Evolutionary conservation across 2,888 invertebrate genomes (phyloP), one percentile per base, ranked within the genome.

Genomic region (Limenitis camilla): DNA sequence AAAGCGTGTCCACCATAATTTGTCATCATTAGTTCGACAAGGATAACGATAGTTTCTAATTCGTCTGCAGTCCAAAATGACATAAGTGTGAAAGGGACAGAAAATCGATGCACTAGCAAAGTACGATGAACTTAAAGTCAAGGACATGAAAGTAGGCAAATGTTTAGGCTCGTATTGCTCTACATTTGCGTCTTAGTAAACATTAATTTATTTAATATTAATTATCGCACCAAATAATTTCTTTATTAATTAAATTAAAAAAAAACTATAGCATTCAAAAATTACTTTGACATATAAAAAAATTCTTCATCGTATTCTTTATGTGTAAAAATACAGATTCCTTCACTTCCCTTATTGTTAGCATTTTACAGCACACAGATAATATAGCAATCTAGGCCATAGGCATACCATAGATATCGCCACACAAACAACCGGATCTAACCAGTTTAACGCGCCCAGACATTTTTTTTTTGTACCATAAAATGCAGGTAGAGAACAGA

Each of bases 101-200:
- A 30, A 6, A 40, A 49, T 49, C 40, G n/a, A 11, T 36, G 46
- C 49, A 36, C 41, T 41, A n/a, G 11, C 33, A 48, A 41, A 38
- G 62, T 53, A 49, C 60, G 47, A 51, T 60, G 61, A 58, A 60
- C 58, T 52, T 47, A 33, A 38, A 58, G 57, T 61, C 60, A 62
- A 64, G 62, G 64, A 48, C 60, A 42, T 41, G 27, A 48, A 61
- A 57, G 57, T 61, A 64, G 60, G 58, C 51, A 49, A 60, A 49
- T 45, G 45, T 41, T 39, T 48, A 53, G 49, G 11, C 29, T 30
- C 55, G 49, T 45, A 44, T 40, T 35, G 44, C 44, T 44, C 32
- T 31, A 19, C 33, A 33, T 32, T 11, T 31, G 9, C 11, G 8
- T 5, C 27, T 19, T 19, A 19, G 19, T 19, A 19, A 19, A 19